Percentiles rank a stretch among this genome's conserved stretches.
phyloP scores from a whole-genome alignment of 2,888 invertebrate species.

The Dicyrtomina minuta region DNA sequence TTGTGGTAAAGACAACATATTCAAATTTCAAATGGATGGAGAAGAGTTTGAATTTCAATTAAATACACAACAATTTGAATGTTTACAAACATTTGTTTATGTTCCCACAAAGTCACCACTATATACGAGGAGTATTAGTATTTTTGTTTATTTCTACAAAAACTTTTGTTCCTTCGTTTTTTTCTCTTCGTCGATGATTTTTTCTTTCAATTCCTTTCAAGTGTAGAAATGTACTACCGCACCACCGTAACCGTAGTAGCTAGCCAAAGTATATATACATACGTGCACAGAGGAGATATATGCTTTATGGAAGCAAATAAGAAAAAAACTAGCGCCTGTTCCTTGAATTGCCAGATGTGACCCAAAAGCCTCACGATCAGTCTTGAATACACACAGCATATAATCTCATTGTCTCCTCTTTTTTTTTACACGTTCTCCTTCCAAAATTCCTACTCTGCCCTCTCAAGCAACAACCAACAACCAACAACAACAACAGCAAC shows the following conservation, averaged over 20 bases:
- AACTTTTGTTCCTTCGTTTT: not conserved
- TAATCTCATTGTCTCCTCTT: too few species aligned
- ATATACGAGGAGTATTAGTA: too few species aligned
- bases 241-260: too few species aligned
- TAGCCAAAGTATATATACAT: too few species aligned
- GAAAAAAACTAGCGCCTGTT: slow-evolving; percentile 9
- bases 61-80: not conserved
- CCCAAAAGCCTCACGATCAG: slow-evolving; percentile 7
- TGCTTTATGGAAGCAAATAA: not conserved
- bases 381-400: not conserved
- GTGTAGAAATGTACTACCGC: too few species aligned
- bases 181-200: not conserved
- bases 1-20: too few species aligned
- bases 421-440: too few species aligned
- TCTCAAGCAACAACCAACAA: too few species aligned
- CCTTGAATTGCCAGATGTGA: slow-evolving; percentile 8
- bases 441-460: not conserved
- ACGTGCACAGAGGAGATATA: too few species aligned
- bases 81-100: not conserved
- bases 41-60: slow-evolving; percentile 11
- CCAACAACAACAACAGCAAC: too few species aligned
- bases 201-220: slow-evolving; percentile 3
- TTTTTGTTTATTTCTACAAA: not conserved
- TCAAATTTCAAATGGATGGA: not conserved
- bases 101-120: slow-evolving; percentile 1